Percentiles rank a stretch among this genome's conserved stretches.
Evolutionary conservation across 92 coral and sea anemone species (phyloP).

Genomic region (Parazoanthus darwini): DNA sequence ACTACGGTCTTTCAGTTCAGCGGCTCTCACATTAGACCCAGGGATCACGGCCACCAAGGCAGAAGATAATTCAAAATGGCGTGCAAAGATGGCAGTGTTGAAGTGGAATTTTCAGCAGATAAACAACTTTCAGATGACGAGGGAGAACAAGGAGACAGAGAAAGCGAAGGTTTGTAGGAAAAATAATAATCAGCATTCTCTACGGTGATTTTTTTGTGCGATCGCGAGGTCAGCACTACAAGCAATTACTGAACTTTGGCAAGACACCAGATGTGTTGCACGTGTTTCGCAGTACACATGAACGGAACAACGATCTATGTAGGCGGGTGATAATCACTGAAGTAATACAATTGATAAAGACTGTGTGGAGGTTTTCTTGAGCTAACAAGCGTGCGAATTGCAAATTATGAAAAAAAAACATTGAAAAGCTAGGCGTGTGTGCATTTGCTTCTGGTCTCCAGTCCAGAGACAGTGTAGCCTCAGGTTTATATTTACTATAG

Average conservation of each 20-base stretch:
- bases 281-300: no score
- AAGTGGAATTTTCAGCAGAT: conserved; percentile 38
- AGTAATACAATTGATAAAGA: no score
- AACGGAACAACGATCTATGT: no score
- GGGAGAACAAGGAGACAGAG: conserved; percentile 40
- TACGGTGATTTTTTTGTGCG: neutral
- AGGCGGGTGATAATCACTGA: no score
- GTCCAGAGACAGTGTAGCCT: no score
- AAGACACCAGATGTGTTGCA: no score
- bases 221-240: neutral
- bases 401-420: no score
- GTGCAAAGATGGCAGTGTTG: conserved; percentile 39
- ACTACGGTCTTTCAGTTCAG: neutral
- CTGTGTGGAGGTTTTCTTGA: no score
- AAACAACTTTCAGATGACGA: conserved; percentile 44
- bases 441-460: no score
- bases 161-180: conserved; percentile 39
- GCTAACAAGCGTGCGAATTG: no score
- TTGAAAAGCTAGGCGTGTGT: no score
- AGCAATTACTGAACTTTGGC: neutral
- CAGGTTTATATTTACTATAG: no score
- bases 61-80: conserved; percentile 52
- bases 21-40: neutral
- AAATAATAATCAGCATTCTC: neutral
- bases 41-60: neutral